phyloP scores from a whole-genome alignment of 1,140 invertebrate species.

The Cydia amplana region DNA sequence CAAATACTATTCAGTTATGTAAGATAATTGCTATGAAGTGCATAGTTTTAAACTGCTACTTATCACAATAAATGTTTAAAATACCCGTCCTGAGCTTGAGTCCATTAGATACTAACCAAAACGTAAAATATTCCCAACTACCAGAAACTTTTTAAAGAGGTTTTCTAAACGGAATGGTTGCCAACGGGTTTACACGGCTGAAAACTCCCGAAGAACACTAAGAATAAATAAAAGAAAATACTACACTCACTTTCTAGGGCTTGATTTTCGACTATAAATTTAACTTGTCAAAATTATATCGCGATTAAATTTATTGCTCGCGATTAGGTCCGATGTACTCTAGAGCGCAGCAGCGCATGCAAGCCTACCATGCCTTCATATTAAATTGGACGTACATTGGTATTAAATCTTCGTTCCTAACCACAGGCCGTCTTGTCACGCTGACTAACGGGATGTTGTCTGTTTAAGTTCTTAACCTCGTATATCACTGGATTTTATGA shows the following conservation, averaged over 20 bases:
- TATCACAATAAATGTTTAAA: too few relatives aligned
- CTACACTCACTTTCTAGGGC: not conserved
- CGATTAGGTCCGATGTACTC: not conserved
- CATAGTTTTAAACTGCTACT: not conserved
- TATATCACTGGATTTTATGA: slow-evolving; percentile 1
- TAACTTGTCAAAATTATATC: not conserved
- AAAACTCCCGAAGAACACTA: not conserved
- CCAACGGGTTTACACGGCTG: not conserved
- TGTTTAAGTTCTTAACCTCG: not conserved
- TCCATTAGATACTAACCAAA: too few relatives aligned
- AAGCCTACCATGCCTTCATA: not conserved
- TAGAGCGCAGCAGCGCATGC: not conserved
- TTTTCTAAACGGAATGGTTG: not conserved
- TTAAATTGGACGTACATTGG: not conserved
- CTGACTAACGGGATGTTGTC: not conserved
- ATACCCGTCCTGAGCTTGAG: too few relatives aligned
- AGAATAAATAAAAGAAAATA: not conserved
- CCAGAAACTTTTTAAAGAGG: too few relatives aligned
- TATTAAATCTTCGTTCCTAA: not conserved
- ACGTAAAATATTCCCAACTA: too few relatives aligned
- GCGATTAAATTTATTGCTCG: too few relatives aligned
- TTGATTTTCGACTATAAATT: not conserved
- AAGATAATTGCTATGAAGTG: not conserved
- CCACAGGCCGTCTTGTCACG: not conserved
- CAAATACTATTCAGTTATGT: not conserved